Evolutionary conservation across 2,888 invertebrate species (phyloP), one percentile per base, ranked within the genome.

Genomic region (Malthinus seriepunctatus): DNA sequence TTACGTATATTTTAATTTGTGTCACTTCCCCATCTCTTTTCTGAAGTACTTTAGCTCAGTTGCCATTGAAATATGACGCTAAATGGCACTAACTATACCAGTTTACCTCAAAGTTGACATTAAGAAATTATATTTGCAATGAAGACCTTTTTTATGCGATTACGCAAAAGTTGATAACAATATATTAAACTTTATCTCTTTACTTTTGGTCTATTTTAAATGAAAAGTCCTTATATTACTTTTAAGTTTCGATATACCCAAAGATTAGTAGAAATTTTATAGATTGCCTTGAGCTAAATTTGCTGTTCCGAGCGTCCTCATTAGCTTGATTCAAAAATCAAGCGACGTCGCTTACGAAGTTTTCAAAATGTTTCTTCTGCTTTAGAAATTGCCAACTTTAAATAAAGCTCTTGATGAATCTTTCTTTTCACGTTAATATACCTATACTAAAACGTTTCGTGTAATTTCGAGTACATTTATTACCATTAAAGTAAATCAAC

Each of bases 261-360:
- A 66, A 71, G 73, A 73, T 75, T 72, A 73, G 71, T 70, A 69
- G 67, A 71, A 73, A 75, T 67, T 75, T 75, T 69, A 68, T 63
- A 70, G 73, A 71, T 70, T 68, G 73, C 74, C 71, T 51, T 66
- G 61, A 67, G 68, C 67, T 50, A 62, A 64, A 62, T 61, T 60
- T 60, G 39, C 57, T 62, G 63, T 62, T 54, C 60, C 65, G 51
- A 46, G 48, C 69, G 66, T 71, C 54, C 51, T 59, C 71, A 73
- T 73, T 73, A 67, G 67, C 69, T 67, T 67, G 64, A 61, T 70
- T 72, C 71, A 68, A 69, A 70, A 69, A 69, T 64, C 62, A 56
- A 57, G 63, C 53, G 51, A 52, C 52, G 48, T 52, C 48, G 38
- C 52, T 57, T 56, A 44, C 39, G 37, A 57, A 57, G 47, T 57